phyloP scores from a whole-genome alignment of 2,113 vertebrate species.

The Corynorhinus townsendii region DNA sequence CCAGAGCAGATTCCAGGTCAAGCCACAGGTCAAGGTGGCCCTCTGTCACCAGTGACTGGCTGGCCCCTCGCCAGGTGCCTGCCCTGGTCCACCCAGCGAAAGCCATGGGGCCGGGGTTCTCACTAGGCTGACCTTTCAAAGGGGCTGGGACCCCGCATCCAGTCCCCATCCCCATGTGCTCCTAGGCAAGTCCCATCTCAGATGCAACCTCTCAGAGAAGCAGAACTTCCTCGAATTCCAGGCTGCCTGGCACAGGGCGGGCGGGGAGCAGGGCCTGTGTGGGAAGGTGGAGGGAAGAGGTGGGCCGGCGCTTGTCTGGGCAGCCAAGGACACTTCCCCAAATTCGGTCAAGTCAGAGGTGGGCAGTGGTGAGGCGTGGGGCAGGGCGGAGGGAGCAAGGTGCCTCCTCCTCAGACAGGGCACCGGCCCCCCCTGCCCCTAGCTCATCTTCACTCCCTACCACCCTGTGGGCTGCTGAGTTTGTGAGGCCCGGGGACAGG shows the following conservation, averaged over 20 bases:
- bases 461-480: neutral
- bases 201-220: neutral
- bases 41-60: neutral
- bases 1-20: neutral
- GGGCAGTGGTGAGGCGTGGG: rapidly evolving
- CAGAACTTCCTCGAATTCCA: neutral
- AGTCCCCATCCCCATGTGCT: neutral
- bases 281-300: neutral
- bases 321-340: neutral
- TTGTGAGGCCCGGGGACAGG: neutral
- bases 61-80: neutral
- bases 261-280: neutral
- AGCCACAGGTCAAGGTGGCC: neutral
- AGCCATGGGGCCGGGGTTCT: neutral
- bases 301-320: neutral
- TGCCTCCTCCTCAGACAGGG: neutral
- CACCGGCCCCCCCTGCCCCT: rapidly evolving
- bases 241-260: rapidly evolving
- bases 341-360: neutral
- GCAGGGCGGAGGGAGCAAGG: no score
- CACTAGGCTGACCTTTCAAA: neutral
- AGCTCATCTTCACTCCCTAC: neutral
- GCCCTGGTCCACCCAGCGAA: neutral
- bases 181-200: neutral
- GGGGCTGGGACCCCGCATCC: neutral